A percentile compares a stretch with the other conserved stretches of the same genome.
Conservation (phyloP, 1,140 invertebrate species). For the Papilio xuthus region DNA sequence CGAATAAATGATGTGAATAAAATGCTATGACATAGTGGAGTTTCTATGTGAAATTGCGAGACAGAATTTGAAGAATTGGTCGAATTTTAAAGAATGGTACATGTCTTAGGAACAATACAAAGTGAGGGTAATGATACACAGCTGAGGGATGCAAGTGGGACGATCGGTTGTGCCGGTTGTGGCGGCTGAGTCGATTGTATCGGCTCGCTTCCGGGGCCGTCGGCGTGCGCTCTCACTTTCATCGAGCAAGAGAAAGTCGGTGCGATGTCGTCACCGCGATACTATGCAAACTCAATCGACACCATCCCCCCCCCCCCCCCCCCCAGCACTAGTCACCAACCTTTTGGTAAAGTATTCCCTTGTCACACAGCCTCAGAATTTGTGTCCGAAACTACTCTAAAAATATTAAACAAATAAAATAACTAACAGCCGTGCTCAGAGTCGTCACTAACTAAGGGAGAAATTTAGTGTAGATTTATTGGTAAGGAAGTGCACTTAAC, state of each 20-base stretch:
- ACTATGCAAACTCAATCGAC: conserved; percentile 46
- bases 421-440: not conserved
- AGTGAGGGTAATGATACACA: not conserved
- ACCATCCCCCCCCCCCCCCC: not conserved
- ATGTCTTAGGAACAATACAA: not conserved
- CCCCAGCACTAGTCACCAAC: not conserved
- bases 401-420: not conserved
- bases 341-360: conserved; percentile 22
- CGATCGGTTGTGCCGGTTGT: not conserved
- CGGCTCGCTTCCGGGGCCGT: conserved; percentile 45
- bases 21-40: too few species aligned
- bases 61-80: not conserved
- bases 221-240: conserved; percentile 57
- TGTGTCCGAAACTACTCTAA: not conserved
- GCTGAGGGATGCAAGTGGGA: conserved; percentile 3
- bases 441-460: not conserved
- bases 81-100: not conserved
- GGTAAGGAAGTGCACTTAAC: too few species aligned
- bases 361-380: not conserved
- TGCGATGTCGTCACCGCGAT: conserved; percentile 51
- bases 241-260: conserved; percentile 54
- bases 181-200: not conserved
- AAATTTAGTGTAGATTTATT: too few species aligned
- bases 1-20: not conserved
- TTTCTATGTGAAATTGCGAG: not conserved